phyloP scores from a whole-genome alignment of 2,888 invertebrate genomes.

The Tetheella fluctuosa region DNA sequence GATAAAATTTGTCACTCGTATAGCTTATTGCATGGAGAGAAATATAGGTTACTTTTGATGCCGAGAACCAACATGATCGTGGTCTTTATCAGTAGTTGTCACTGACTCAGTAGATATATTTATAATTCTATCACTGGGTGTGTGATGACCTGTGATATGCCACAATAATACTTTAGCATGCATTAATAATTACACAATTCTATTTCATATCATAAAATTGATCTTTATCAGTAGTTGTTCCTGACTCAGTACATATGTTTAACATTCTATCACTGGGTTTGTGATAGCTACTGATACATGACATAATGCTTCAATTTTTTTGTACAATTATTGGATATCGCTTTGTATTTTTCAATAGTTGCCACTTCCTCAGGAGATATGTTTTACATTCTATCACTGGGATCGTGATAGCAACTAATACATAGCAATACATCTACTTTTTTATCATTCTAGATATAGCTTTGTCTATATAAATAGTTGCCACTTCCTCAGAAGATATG shows the following conservation, averaged over 20 bases:
- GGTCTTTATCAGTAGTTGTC: constrained; percentile 20
- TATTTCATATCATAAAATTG: not conserved
- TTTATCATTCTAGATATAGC: too few relatives aligned
- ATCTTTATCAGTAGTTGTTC: not conserved
- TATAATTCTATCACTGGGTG: constrained; percentile 34
- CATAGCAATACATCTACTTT: too few relatives aligned
- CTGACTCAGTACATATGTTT: too few relatives aligned
- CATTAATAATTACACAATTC: not conserved
- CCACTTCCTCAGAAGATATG: too few relatives aligned
- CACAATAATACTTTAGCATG: not conserved
- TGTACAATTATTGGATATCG: too few relatives aligned
- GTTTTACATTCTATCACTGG: constrained; percentile 30
- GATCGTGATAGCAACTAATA: constrained; percentile 23
- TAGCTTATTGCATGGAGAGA: too few relatives aligned
- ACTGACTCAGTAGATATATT: constrained; percentile 31
- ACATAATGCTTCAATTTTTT: not conserved
- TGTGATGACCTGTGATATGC: constrained; percentile 23
- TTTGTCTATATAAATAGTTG: not conserved
- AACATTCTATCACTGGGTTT: too few relatives aligned
- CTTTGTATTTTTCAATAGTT: not conserved
- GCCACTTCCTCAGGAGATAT: constrained; percentile 22
- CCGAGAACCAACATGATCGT: too few relatives aligned
- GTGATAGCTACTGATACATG: not conserved
- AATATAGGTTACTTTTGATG: too few relatives aligned
- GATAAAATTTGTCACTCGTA: too few relatives aligned